phyloP scores from a whole-genome alignment of 2,797 vertebrate genomes.

The Neosilurus hyrtlii region DNA sequence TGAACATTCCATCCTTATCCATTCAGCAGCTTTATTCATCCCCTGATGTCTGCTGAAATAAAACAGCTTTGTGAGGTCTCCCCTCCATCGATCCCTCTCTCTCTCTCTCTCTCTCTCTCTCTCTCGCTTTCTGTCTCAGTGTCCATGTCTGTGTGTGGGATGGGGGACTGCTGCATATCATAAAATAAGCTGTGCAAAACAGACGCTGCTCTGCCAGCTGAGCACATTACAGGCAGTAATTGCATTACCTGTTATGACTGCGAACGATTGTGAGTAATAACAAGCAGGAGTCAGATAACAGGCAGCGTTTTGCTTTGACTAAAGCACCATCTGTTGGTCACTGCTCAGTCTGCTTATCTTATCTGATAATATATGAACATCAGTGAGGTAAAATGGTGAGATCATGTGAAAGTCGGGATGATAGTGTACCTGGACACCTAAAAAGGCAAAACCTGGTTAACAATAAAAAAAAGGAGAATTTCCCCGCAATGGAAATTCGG shows the following conservation, averaged over 20 bases:
- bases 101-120: constrained; percentile 10
- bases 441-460: no score
- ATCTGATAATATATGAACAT: background rate
- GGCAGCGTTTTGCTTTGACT: constrained; percentile 54
- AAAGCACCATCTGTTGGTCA: constrained; percentile 59
- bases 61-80: constrained; percentile 23
- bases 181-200: constrained; percentile 31
- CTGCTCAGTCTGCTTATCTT: background rate
- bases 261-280: constrained; percentile 48
- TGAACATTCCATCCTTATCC: constrained; percentile 33
- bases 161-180: constrained; percentile 25
- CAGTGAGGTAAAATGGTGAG: background rate
- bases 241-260: constrained; percentile 54
- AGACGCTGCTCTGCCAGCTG: constrained; percentile 39
- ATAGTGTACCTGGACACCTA: background rate
- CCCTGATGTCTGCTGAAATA: constrained; percentile 31
- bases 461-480: no score
- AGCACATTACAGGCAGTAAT: constrained; percentile 51
- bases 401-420: background rate
- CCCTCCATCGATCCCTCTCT: constrained; percentile 29
- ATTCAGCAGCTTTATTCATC: constrained; percentile 41
- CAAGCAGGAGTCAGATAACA: constrained; percentile 38
- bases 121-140: background rate
- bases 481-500: no score
- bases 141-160: constrained; percentile 9